phyloP scores from a whole-genome alignment of 2,113 vertebrate species.

The Vimba vimba region DNA sequence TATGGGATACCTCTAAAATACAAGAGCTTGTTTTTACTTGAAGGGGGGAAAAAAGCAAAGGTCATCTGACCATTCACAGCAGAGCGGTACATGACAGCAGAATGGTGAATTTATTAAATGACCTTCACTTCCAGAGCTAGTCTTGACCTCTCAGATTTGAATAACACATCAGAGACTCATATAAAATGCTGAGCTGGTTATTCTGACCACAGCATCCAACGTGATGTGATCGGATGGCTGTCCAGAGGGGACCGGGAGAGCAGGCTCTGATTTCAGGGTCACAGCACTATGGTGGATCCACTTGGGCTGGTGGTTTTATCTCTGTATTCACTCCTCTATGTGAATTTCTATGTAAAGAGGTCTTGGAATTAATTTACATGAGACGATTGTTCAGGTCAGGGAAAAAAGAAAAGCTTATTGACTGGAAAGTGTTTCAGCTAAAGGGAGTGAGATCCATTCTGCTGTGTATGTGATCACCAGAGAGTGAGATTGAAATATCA shows the following conservation, averaged over 20 bases:
- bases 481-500: slow-evolving; percentile 19
- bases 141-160: slow-evolving; percentile 64
- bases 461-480: not conserved
- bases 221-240: slow-evolving; percentile 62
- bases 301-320: not conserved
- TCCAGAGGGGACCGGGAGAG: slow-evolving; percentile 62
- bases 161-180: slow-evolving; percentile 62
- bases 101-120: slow-evolving; percentile 34
- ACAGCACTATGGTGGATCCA: slow-evolving; percentile 63
- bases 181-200: slow-evolving; percentile 67
- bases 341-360: slow-evolving; percentile 11
- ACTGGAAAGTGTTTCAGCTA: not conserved
- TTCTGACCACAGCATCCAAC: slow-evolving; percentile 59
- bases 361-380: slow-evolving; percentile 5
- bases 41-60: not conserved
- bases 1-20: slow-evolving; percentile 5
- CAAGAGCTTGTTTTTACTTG: not conserved
- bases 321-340: not conserved
- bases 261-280: slow-evolving; percentile 71
- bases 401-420: not conserved
- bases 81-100: not conserved
- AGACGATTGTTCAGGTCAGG: not conserved
- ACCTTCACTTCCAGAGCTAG: slow-evolving; percentile 71
- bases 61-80: not conserved
- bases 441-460: slow-evolving; percentile 3